Evolutionary conservation across 2,888 invertebrate genomes (phyloP).

Genomic region (Diarsia mendica): DNA sequence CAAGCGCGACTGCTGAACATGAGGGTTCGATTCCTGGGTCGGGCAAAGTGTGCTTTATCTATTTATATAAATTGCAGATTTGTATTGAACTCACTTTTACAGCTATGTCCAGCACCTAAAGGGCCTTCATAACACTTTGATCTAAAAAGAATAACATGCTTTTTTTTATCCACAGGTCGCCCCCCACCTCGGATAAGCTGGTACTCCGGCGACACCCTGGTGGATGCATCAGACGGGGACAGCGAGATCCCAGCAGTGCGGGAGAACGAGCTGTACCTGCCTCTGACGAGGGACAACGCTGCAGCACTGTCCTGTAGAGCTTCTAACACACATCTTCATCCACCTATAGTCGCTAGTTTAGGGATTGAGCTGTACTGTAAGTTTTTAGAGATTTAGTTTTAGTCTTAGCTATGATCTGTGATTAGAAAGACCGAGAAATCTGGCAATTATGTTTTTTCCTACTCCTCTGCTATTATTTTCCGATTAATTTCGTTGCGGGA

Average conservation of each 20-base stretch:
- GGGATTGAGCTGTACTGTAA: slow-evolving; percentile 94
- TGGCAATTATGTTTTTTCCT: no score
- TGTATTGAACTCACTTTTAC: background rate
- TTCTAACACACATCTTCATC: slow-evolving; percentile 92
- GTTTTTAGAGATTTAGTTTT: slow-evolving; percentile 70
- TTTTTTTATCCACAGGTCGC: slow-evolving; percentile 89
- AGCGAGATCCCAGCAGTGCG: slow-evolving; percentile 92
- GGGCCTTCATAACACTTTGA: background rate
- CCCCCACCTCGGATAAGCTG: slow-evolving; percentile 94
- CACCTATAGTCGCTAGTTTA: slow-evolving; percentile 92
- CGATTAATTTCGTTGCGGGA: no score
- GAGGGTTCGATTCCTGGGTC: no score
- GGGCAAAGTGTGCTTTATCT: no score
- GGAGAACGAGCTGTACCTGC: slow-evolving; percentile 92
- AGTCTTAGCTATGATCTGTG: no score
- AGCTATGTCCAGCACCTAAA: background rate
- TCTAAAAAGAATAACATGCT: background rate
- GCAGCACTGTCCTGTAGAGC: slow-evolving; percentile 93
- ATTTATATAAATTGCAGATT: background rate
- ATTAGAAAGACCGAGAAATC: no score
- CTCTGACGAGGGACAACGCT: slow-evolving; percentile 92
- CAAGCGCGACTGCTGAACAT: no score
- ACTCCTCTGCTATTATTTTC: no score
- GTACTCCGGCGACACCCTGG: slow-evolving; percentile 94
- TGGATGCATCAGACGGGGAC: slow-evolving; percentile 92